Evolutionary conservation across 2,888 invertebrate genomes (phyloP).

Genomic region (Sturmia bella): DNA sequence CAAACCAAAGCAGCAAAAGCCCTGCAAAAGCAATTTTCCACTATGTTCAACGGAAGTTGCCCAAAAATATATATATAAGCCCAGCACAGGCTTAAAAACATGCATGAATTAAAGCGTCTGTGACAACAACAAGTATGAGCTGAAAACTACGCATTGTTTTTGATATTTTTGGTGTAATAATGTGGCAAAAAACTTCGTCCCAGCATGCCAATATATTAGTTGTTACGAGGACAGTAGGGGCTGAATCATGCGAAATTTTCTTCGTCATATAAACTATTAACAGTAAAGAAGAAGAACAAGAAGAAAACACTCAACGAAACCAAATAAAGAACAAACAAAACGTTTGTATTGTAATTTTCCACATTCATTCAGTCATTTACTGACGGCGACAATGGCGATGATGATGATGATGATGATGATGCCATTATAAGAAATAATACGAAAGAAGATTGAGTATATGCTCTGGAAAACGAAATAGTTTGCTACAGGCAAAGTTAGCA

Average conservation of each 20-base stretch:
- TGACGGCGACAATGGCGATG: slow-evolving; percentile 2
- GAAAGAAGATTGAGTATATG: not conserved
- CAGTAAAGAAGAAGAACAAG: slow-evolving; percentile 1
- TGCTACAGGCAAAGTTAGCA: slow-evolving; percentile 19
- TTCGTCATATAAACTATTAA: slow-evolving; percentile 14
- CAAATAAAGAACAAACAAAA: slow-evolving; percentile 9
- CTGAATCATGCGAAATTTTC: not conserved
- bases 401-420: not conserved
- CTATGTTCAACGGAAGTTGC: slow-evolving; percentile 47
- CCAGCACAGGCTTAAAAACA: not conserved
- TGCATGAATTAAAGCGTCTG: too few relatives aligned
- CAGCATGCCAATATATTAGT: slow-evolving; percentile 18
- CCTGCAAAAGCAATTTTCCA: slow-evolving; percentile 51
- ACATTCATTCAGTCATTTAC: not conserved
- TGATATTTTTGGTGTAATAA: slow-evolving; percentile 11
- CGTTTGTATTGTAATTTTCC: not conserved
- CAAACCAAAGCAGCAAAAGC: slow-evolving; percentile 10
- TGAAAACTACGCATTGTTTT: slow-evolving; percentile 7
- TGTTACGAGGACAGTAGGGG: slow-evolving; percentile 1
- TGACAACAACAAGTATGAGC: not conserved
- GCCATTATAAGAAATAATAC: not conserved
- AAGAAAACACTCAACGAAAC: slow-evolving; percentile 43
- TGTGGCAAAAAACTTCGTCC: not conserved
- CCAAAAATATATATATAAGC: slow-evolving; percentile 27
- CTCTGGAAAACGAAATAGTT: not conserved